These are phyloP conservation scores for Tetramorium bicarinatum DNA, from an alignment of 2,888 invertebrate genomes.

Conservation along the genomic window DNA sequence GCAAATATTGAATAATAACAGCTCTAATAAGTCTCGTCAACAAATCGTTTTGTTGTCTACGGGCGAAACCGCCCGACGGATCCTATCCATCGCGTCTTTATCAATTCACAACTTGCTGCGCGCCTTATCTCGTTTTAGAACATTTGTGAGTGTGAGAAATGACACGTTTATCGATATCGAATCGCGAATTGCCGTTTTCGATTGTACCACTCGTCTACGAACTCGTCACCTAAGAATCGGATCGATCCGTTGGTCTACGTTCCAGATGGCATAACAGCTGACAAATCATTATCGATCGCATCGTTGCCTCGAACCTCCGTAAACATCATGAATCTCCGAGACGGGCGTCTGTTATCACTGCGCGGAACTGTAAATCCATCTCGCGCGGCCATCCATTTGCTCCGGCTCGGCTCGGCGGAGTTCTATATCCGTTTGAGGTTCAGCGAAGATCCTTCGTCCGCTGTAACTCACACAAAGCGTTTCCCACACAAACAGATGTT, in stretches of 20 bases:
- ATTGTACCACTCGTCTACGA: neutral
- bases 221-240: neutral
- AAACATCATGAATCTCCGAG: constrained; percentile 50
- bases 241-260: constrained; percentile 3
- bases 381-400: constrained; percentile 38
- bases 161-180: constrained; percentile 15
- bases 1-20: neutral
- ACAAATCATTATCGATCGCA: constrained; percentile 51
- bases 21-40: constrained; percentile 1
- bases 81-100: constrained; percentile 52
- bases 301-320: constrained; percentile 34
- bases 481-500: constrained; percentile 6
- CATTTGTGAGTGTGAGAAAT: constrained; percentile 63
- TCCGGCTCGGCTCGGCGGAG: neutral
- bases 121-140: neutral
- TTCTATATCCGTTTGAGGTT: constrained; percentile 39
- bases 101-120: constrained; percentile 61
- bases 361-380: constrained; percentile 44
- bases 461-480: neutral
- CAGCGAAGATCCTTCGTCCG: neutral
- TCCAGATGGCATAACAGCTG: constrained; percentile 38
- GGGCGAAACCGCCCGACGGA: neutral
- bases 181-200: neutral
- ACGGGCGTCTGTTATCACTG: constrained; percentile 46
- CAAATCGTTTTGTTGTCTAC: constrained; percentile 46